phyloP scores from a whole-genome alignment of 1,140 invertebrate genomes.

The Chionoecetes opilio region DNA sequence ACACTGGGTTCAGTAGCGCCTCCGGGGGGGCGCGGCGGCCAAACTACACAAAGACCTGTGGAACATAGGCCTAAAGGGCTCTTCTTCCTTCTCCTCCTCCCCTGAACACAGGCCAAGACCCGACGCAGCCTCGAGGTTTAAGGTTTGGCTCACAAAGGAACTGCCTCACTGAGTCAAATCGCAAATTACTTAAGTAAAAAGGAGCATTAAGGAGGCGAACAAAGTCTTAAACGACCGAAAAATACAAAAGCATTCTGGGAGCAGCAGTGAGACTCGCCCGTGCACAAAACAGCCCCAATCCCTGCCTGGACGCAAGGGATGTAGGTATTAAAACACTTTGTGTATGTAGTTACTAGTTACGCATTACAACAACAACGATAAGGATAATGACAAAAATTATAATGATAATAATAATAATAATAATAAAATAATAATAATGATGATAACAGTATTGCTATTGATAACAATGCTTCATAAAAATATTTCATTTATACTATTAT shows the following conservation, averaged over 20 bases:
- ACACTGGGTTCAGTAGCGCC: slow-evolving; percentile 3
- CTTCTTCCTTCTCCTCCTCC: neutral
- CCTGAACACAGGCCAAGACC: neutral
- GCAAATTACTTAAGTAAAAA: slow-evolving; percentile 22
- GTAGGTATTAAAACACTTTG: neutral
- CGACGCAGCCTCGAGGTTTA: neutral
- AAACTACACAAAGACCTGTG: slow-evolving; percentile 4
- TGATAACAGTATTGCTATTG: too few species aligned
- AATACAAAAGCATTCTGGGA: neutral
- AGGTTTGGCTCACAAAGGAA: neutral
- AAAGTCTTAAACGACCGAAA: neutral
- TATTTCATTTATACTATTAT: neutral
- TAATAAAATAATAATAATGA: too few species aligned
- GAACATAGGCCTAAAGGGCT: slow-evolving; percentile 7
- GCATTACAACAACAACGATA: too few species aligned
- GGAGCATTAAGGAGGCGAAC: neutral
- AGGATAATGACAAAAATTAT: too few species aligned
- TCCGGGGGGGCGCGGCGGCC: neutral
- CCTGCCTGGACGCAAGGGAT: neutral
- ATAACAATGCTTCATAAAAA: too few species aligned
- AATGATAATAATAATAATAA: too few species aligned
- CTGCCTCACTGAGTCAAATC: slow-evolving; percentile 16
- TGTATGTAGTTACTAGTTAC: too few species aligned
- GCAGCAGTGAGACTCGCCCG: neutral
- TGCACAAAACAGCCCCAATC: neutral